Evolutionary conservation across 1,140 invertebrate genomes (phyloP).

Genomic region (Agraylea sexmaculata): DNA sequence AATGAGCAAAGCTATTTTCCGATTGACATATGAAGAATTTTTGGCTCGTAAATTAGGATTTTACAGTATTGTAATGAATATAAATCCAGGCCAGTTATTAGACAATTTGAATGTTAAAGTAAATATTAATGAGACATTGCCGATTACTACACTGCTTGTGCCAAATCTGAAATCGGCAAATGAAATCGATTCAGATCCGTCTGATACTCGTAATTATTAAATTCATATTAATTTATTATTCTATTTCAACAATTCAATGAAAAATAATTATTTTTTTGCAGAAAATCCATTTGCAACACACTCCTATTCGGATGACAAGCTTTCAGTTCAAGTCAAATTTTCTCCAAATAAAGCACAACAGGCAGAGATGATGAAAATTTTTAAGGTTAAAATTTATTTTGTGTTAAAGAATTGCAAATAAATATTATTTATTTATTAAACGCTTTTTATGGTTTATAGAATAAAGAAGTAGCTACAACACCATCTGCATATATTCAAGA

Average conservation of each 20-base stretch:
- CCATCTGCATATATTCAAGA: constrained; percentile 8
- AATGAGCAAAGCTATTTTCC: constrained; percentile 44
- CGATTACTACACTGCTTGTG: constrained; percentile 41
- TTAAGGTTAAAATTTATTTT: constrained; percentile 14
- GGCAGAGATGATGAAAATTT: constrained; percentile 14
- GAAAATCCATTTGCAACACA: constrained; percentile 14
- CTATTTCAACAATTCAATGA: not conserved
- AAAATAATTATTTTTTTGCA: constrained; percentile 11
- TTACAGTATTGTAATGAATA: constrained; percentile 50
- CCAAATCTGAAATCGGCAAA: constrained; percentile 48
- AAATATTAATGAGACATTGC: constrained; percentile 43
- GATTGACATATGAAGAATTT: constrained; percentile 54
- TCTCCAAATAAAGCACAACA: constrained; percentile 17
- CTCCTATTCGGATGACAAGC: constrained; percentile 9
- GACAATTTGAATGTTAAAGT: constrained; percentile 45
- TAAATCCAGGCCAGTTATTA: constrained; percentile 46
- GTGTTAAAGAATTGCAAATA: not conserved
- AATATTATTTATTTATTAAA: constrained; percentile 15
- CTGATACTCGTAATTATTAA: constrained; percentile 31
- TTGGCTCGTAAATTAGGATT: constrained; percentile 41
- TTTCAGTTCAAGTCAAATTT: constrained; percentile 13
- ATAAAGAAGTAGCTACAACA: constrained; percentile 10
- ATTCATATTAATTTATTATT: not conserved
- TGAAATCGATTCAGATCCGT: constrained; percentile 40
- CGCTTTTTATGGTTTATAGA: constrained; percentile 11